Conservation (phyloP, 2,797 vertebrate species). For the Sebastolobus altivelis region DNA sequence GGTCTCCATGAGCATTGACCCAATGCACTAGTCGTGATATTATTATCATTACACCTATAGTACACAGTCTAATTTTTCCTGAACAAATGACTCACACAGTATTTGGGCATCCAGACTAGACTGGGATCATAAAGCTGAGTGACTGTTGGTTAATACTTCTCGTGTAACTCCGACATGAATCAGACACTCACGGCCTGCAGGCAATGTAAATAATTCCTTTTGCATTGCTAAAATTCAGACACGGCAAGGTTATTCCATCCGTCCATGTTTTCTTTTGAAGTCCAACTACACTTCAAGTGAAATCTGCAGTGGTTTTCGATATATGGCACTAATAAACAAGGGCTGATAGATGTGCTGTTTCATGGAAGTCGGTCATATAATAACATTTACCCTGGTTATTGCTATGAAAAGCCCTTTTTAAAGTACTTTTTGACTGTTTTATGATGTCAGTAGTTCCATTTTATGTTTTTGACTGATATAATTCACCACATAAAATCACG, state of each 20-base stretch:
- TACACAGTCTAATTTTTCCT: background rate
- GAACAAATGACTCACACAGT: constrained; percentile 20
- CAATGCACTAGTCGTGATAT: background rate
- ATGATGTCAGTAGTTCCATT: background rate
- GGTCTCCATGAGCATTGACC: too few relatives aligned
- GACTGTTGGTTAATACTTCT: constrained; percentile 50
- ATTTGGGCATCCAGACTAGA: constrained; percentile 15
- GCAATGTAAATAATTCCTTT: constrained; percentile 73
- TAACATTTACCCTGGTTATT: background rate
- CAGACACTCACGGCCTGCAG: constrained; percentile 49
- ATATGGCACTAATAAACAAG: background rate
- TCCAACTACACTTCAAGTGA: constrained; percentile 28
- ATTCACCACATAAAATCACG: constrained; percentile 16
- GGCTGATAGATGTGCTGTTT: background rate
- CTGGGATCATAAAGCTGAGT: constrained; percentile 44
- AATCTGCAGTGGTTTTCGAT: constrained; percentile 8
- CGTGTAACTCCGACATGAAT: constrained; percentile 52
- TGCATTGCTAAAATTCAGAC: constrained; percentile 59
- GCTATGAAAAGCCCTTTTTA: background rate
- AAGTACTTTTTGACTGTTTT: background rate
- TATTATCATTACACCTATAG: background rate
- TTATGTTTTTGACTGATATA: constrained; percentile 11
- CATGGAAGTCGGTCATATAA: constrained; percentile 2
- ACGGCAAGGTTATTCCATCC: constrained; percentile 50
- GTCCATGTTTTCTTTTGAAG: constrained; percentile 56